phyloP scores from a whole-genome alignment of 2,888 invertebrate species.

The Boloria euphrosyne region DNA sequence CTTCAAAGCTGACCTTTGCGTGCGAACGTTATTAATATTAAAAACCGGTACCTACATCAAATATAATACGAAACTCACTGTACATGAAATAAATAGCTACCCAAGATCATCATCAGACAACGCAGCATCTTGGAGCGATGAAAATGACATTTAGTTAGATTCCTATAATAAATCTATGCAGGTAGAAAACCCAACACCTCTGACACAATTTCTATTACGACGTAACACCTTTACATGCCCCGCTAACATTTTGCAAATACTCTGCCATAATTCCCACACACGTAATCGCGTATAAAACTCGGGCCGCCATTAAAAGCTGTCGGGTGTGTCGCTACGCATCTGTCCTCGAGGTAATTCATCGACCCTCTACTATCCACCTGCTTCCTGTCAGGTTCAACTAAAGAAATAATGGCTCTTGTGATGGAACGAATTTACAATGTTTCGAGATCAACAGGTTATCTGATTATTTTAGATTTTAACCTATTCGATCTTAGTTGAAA shows the following conservation, averaged over 20 bases:
- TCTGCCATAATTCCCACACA: conserved; percentile 32
- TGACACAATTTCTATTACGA: not conserved
- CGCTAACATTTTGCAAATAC: conserved; percentile 26
- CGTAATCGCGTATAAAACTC: conserved; percentile 39
- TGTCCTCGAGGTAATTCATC: conserved; percentile 57
- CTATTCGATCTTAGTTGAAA: no score
- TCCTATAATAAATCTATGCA: no score
- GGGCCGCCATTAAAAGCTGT: conserved; percentile 45
- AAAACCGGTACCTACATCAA: no score
- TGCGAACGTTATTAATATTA: no score
- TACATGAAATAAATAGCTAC: no score
- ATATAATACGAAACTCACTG: no score
- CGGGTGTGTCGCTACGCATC: conserved; percentile 47
- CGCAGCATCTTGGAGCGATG: no score
- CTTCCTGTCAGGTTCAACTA: conserved; percentile 50
- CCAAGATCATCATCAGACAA: no score
- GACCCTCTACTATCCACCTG: conserved; percentile 62
- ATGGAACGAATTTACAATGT: conserved; percentile 16
- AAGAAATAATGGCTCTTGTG: conserved; percentile 28
- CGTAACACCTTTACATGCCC: not conserved
- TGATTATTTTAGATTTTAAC: not conserved
- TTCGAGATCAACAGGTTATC: conserved; percentile 6
- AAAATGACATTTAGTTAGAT: no score
- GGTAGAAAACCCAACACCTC: no score
- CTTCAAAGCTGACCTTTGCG: no score